A percentile compares a stretch with the other conserved stretches of the same genome.
Evolutionary conservation across 2,113 vertebrate species (phyloP).

Genomic region (Lepidothrix coronata): DNA sequence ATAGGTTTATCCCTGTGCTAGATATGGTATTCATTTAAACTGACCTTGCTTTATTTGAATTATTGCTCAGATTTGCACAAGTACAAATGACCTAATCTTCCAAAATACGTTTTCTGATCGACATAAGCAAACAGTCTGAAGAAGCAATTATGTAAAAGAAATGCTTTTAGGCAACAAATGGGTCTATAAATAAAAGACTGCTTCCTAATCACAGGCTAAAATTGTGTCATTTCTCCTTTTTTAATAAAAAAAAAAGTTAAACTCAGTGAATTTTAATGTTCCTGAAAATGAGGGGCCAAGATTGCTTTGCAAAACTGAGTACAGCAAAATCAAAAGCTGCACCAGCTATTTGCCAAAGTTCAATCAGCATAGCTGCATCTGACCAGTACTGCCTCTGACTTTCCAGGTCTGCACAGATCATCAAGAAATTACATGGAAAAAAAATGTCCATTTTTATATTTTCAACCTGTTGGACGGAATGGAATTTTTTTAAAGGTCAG

Average conservation of each 20-base stretch:
- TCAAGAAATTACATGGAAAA: not conserved
- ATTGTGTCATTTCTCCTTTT: slow-evolving; percentile 34
- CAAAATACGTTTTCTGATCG: slow-evolving; percentile 67
- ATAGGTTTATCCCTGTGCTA: slow-evolving; percentile 53
- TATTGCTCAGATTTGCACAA: slow-evolving; percentile 69
- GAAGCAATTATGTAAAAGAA: slow-evolving; percentile 68
- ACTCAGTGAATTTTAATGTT: slow-evolving; percentile 54
- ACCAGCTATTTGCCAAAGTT: not conserved
- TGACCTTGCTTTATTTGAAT: slow-evolving; percentile 74
- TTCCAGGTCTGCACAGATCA: not conserved
- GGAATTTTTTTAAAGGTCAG: not conserved
- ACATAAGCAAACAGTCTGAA: slow-evolving; percentile 69
- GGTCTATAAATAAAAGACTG: slow-evolving; percentile 66
- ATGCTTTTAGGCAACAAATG: slow-evolving; percentile 64
- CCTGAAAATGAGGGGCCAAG: not conserved
- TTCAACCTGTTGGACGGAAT: not conserved
- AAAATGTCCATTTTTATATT: not conserved
- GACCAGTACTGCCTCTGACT: not conserved
- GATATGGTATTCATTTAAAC: slow-evolving; percentile 67
- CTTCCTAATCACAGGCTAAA: slow-evolving; percentile 56
- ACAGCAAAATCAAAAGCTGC: not conserved
- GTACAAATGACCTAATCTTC: slow-evolving; percentile 72
- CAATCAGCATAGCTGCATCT: not conserved
- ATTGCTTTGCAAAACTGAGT: not conserved
- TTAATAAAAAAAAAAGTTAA: slow-evolving; percentile 37